Percentiles rank a stretch among this genome's conserved stretches.
These are phyloP conservation scores for Labroides dimidiatus DNA, from an alignment of 2,797 vertebrate species.

Conservation along the genomic window DNA sequence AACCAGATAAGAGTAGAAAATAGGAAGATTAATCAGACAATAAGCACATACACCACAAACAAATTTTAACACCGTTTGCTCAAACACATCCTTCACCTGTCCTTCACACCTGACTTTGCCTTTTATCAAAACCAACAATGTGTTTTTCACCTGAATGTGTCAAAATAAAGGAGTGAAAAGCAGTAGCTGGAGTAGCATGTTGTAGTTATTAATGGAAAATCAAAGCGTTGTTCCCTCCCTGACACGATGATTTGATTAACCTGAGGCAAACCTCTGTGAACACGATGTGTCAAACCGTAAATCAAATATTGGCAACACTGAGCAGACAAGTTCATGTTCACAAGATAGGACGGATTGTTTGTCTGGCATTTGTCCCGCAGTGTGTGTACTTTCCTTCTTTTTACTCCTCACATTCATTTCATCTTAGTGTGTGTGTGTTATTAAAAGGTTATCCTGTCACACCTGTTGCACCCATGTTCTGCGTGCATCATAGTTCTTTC, in stretches of 20 bases:
- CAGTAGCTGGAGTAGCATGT: not conserved
- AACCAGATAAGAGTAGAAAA: no score
- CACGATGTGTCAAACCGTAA: conserved; percentile 49
- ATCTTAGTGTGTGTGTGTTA: conserved; percentile 21
- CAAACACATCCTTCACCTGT: no score
- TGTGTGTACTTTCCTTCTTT: conserved; percentile 39
- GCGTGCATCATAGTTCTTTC: conserved; percentile 32
- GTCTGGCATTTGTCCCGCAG: conserved; percentile 43
- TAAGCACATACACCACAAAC: no score
- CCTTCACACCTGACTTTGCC: not conserved
- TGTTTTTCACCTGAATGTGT: not conserved
- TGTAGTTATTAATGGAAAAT: conserved; percentile 8
- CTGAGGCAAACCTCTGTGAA: conserved; percentile 52
- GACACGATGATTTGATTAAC: conserved; percentile 46
- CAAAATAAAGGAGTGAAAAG: not conserved
- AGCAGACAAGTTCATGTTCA: conserved; percentile 50
- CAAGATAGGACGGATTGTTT: conserved; percentile 46
- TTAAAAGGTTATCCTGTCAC: conserved; percentile 60
- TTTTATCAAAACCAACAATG: not conserved
- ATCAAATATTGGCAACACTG: conserved; percentile 44
- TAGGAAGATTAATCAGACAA: no score
- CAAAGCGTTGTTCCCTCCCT: conserved; percentile 10
- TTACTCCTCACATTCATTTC: conserved; percentile 53
- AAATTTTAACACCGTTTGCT: no score
- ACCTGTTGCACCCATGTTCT: conserved; percentile 52